phyloP scores from a whole-genome alignment of 2,888 invertebrate species.

The Plagodis dolabraria region DNA sequence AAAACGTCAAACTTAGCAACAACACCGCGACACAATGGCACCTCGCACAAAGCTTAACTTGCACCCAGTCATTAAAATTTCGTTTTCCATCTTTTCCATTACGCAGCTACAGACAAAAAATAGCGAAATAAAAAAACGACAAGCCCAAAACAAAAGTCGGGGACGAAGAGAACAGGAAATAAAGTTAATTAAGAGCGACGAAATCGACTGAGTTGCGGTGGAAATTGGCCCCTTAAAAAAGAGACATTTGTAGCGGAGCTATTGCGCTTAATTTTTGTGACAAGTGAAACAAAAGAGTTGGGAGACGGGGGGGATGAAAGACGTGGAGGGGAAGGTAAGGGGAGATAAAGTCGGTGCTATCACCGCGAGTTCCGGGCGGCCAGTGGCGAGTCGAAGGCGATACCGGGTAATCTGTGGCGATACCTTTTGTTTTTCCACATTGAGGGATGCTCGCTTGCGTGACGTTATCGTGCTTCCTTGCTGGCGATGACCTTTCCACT shows the following conservation, averaged over 20 bases:
- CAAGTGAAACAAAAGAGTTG: slow-evolving; percentile 85
- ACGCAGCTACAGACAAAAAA: slow-evolving; percentile 82
- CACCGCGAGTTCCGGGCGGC: slow-evolving; percentile 74
- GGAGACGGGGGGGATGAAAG: slow-evolving; percentile 51
- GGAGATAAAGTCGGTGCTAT: slow-evolving; percentile 80
- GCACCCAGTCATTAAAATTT: slow-evolving; percentile 82
- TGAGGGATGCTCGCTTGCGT: slow-evolving; percentile 80
- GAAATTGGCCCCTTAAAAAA: slow-evolving; percentile 84
- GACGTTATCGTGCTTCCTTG: slow-evolving; percentile 76
- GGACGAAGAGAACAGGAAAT: slow-evolving; percentile 82
- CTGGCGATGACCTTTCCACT: slow-evolving; percentile 76
- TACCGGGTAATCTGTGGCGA: slow-evolving; percentile 50
- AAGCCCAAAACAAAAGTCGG: slow-evolving; percentile 81
- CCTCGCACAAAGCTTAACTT: slow-evolving; percentile 78
- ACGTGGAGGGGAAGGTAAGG: slow-evolving; percentile 47
- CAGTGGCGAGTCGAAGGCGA: slow-evolving; percentile 80
- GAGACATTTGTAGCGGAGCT: slow-evolving; percentile 83
- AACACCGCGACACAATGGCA: slow-evolving; percentile 69
- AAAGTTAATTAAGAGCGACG: slow-evolving; percentile 85
- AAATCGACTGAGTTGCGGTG: slow-evolving; percentile 85
- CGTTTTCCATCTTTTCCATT: slow-evolving; percentile 84
- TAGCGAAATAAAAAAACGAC: slow-evolving; percentile 75
- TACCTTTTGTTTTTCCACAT: slow-evolving; percentile 75
- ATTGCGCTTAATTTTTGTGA: slow-evolving; percentile 85
- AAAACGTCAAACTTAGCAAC: slow-evolving; percentile 70